A percentile compares a stretch with the other conserved stretches of the same genome.
Conservation (phyloP, 2,888 invertebrate genomes). For the Eristalinus aeneus region DNA sequence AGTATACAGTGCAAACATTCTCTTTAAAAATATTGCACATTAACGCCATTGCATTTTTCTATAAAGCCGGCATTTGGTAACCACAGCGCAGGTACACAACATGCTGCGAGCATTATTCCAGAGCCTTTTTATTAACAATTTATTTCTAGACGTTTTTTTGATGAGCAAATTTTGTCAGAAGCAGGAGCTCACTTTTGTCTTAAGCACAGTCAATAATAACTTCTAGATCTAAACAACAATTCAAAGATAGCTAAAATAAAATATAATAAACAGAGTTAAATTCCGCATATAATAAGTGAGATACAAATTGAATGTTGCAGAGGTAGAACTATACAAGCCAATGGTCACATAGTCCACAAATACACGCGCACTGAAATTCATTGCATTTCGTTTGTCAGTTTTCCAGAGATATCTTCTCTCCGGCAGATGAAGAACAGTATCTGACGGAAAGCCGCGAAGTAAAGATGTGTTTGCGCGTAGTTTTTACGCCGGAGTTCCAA, state of each 20-base stretch:
- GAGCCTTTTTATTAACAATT: background rate
- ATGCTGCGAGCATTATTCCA: conserved; percentile 42
- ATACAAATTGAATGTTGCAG: conserved; percentile 58
- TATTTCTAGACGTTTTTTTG: background rate
- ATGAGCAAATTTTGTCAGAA: background rate
- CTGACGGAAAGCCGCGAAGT: conserved; percentile 74
- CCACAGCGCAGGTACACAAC: conserved; percentile 50
- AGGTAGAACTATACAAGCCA: background rate
- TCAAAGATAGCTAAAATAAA: background rate
- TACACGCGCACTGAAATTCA: conserved; percentile 29
- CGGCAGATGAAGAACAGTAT: conserved; percentile 73
- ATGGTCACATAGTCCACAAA: conserved; percentile 17
- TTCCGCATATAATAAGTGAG: background rate
- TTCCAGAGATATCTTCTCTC: conserved; percentile 63
- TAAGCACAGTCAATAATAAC: conserved; percentile 18
- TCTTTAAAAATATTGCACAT: background rate
- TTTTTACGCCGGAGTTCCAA: conserved; percentile 53
- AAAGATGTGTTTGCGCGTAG: conserved; percentile 65
- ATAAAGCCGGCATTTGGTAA: conserved; percentile 45
- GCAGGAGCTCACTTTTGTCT: background rate
- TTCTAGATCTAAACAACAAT: conserved; percentile 7
- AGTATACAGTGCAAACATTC: background rate
- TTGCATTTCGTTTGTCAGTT: conserved; percentile 58
- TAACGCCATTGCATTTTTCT: background rate
- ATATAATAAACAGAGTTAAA: background rate